Evolutionary conservation across 1,140 invertebrate species (phyloP).

Genomic region (Achatina immaculata): DNA sequence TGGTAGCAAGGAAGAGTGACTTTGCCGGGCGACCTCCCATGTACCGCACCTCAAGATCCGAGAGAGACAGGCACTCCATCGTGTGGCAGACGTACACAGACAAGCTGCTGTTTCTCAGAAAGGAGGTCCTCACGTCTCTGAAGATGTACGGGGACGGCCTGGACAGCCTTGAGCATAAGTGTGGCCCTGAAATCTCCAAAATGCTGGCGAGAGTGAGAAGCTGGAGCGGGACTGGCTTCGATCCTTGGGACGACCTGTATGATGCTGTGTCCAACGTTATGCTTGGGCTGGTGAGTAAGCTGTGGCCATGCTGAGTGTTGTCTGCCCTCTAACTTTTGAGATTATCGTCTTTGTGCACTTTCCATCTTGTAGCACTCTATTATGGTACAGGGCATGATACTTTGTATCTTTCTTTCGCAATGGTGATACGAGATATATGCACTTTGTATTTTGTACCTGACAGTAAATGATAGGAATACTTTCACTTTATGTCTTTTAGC

Average conservation of each 20-base stretch:
- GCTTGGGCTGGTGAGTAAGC: constrained; percentile 54
- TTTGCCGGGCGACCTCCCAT: constrained; percentile 62
- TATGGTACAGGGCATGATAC: too few species aligned
- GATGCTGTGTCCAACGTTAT: constrained; percentile 58
- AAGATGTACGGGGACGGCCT: constrained; percentile 56
- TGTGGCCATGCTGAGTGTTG: neutral
- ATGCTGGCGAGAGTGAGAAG: constrained; percentile 43
- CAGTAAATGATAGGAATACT: too few species aligned
- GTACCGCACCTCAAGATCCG: constrained; percentile 49
- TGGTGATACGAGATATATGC: too few species aligned
- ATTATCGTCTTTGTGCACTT: too few species aligned
- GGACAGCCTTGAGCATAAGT: constrained; percentile 51
- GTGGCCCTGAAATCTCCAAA: constrained; percentile 47
- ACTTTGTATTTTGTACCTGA: too few species aligned
- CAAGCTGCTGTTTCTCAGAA: constrained; percentile 56
- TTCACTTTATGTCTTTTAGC: too few species aligned
- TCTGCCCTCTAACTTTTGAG: too few species aligned
- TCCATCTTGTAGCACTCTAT: too few species aligned
- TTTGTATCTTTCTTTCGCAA: too few species aligned
- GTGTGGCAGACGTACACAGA: constrained; percentile 64
- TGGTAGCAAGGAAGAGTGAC: constrained; percentile 49
- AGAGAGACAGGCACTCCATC: constrained; percentile 53
- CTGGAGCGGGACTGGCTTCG: constrained; percentile 42
- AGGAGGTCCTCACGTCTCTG: constrained; percentile 52
- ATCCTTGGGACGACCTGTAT: constrained; percentile 51